Base-by-base conservation (phyloP, 2,888 invertebrate genomes). In the Girardia tigrina region DNA sequence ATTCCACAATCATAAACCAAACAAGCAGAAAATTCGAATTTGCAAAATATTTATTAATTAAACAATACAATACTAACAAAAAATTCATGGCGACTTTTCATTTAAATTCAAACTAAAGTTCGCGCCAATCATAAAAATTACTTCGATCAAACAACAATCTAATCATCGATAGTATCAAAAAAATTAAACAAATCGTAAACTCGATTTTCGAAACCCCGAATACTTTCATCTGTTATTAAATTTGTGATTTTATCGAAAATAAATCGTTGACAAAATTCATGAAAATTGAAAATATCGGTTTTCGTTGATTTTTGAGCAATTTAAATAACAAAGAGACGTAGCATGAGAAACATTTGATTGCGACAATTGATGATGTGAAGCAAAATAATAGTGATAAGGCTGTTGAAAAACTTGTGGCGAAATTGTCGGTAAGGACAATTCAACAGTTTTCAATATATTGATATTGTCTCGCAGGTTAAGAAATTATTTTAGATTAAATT, bases 381-480 rank as follows among this genome's bases (percentile, higher is more conserved):
- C 94, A 94, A 29, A 94, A 90, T 83, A 89, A 91, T 86, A 97
- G 94, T 77, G 97, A 94, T 74, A 90, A 90, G 12, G 94, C 90
- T 28, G 97, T 97, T 2, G 95, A 97, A 77, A 93, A 83, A 28
- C 93, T 91, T 0, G 95, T 94, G 4, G 95, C 90, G 81, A 94
- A 89, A 97, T 93, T 20, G 94, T 90, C 36, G 90, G 85, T 73
- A 91, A 87, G 14, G 94, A 90, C 86, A 94, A 93, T 79, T 88
- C 88, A 81, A 95, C 87, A 6, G 93, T 91, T 80, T 90, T 88
- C 75, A 80, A 79, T 27, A 84, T 88, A 42, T 88, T 86, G 75
- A 90, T 85, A 71, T 87, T 85, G 75, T 86, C 88, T n/a, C n/a
- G n/a, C n/a, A n/a, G n/a, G n/a, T n/a, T n/a, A n/a, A n/a, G n/a